Conservation (phyloP, 30 jellyfish, hydroid and myxozoan species). For the Clytia hemisphaerica region DNA sequence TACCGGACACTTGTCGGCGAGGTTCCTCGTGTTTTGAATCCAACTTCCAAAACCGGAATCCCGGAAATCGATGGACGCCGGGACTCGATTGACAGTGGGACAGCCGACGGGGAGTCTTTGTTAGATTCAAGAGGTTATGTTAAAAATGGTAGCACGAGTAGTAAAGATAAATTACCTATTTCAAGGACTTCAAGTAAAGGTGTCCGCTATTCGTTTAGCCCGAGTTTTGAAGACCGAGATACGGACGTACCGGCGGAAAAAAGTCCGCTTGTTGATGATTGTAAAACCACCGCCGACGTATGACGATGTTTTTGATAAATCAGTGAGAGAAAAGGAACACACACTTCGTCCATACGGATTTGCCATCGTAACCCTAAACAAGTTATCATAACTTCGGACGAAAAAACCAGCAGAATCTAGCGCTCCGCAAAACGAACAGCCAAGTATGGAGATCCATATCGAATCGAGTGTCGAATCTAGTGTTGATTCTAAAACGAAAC, state of each 20-base stretch:
- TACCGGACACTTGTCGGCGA: conserved; percentile 93
- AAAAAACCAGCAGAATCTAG: too few species aligned
- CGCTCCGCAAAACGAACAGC: too few species aligned
- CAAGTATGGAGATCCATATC: too few species aligned
- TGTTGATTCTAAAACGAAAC: too few species aligned
- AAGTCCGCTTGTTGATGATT: too few species aligned
- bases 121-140: neutral
- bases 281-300: too few species aligned
- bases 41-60: conserved; percentile 2
- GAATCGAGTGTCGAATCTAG: too few species aligned
- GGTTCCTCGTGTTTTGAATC: conserved; percentile 52
- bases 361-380: conserved; percentile 9
- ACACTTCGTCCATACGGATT: neutral
- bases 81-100: conserved; percentile 13
- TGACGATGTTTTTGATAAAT: too few species aligned
- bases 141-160: neutral
- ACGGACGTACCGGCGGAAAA: too few species aligned
- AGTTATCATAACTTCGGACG: conserved; percentile 12
- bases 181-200: neutral
- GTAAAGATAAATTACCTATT: neutral
- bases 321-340: too few species aligned
- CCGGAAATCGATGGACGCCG: neutral
- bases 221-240: conserved; percentile 11
- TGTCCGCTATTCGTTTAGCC: neutral
- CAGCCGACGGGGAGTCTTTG: too few species aligned